Conservation (phyloP, 2,113 vertebrate genomes). For the Laterallus jamaicensis region DNA sequence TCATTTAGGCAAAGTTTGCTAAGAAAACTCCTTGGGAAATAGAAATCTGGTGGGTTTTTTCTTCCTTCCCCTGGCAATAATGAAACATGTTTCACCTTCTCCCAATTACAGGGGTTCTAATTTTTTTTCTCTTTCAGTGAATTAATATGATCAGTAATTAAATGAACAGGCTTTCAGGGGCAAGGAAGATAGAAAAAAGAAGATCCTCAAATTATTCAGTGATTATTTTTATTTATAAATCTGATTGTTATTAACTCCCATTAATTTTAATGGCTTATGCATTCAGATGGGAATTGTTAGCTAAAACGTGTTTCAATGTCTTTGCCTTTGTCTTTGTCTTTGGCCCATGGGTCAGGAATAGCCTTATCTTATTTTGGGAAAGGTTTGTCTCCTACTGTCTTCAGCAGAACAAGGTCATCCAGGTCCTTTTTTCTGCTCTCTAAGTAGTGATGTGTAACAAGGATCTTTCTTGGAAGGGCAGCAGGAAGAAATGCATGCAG, state of each 20-base stretch:
- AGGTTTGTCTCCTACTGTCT: not conserved
- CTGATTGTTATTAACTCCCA: not conserved
- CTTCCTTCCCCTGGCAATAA: not conserved
- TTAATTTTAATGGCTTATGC: not conserved
- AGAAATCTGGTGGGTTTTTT: not conserved
- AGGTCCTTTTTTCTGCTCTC: not conserved
- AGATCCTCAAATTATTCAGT: not conserved
- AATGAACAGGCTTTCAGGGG: not conserved
- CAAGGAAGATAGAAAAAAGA: not conserved
- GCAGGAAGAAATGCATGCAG: not conserved
- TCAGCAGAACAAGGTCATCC: not conserved
- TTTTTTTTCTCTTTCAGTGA: not conserved
- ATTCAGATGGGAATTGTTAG: not conserved
- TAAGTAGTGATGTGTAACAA: not conserved
- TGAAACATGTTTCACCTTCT: not conserved
- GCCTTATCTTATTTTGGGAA: not conserved
- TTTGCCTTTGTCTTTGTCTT: constrained; percentile 1
- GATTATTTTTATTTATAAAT: not conserved
- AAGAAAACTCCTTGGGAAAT: not conserved
- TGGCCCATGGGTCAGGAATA: not conserved
- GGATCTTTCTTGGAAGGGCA: not conserved
- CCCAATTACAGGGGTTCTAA: not conserved
- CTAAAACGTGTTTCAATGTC: not conserved
- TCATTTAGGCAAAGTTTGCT: not conserved
- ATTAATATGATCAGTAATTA: not conserved